phyloP scores from a whole-genome alignment of 30 jellyfish, hydroid and myxozoan genomes.

The Turritopsis rubra region DNA sequence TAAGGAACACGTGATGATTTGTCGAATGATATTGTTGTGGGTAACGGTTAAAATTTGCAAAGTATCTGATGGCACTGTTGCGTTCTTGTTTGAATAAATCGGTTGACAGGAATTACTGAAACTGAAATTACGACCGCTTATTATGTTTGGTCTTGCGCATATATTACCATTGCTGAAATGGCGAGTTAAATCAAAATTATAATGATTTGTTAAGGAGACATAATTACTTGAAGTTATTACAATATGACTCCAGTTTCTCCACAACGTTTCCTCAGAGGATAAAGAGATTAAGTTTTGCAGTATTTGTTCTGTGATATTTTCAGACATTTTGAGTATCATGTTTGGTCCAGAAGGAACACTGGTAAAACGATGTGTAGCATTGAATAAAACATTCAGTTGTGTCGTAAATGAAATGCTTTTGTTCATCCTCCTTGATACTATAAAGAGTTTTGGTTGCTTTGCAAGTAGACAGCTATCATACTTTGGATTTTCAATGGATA shows the following conservation, averaged over 20 bases:
- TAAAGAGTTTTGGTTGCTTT: neutral
- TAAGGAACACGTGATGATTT: neutral
- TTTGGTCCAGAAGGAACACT: neutral
- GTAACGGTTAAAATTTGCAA: neutral
- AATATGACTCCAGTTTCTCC: neutral
- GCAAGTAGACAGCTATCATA: slow-evolving; percentile 1
- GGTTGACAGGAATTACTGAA: neutral
- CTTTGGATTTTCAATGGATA: neutral
- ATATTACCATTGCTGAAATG: neutral
- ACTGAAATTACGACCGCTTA: neutral
- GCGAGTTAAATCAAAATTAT: neutral
- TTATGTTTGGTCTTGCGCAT: neutral
- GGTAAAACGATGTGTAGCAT: neutral
- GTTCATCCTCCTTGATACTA: neutral
- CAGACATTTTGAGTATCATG: neutral
- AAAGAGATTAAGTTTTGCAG: neutral
- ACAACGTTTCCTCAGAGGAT: neutral
- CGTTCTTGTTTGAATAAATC: neutral
- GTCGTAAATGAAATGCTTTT: neutral
- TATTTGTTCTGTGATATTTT: neutral
- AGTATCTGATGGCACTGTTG: neutral
- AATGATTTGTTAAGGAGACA: neutral
- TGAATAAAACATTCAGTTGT: neutral
- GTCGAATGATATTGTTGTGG: neutral
- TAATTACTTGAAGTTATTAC: neutral